Conservation (phyloP, 2,797 vertebrate genomes). For the Xenops minutus region DNA sequence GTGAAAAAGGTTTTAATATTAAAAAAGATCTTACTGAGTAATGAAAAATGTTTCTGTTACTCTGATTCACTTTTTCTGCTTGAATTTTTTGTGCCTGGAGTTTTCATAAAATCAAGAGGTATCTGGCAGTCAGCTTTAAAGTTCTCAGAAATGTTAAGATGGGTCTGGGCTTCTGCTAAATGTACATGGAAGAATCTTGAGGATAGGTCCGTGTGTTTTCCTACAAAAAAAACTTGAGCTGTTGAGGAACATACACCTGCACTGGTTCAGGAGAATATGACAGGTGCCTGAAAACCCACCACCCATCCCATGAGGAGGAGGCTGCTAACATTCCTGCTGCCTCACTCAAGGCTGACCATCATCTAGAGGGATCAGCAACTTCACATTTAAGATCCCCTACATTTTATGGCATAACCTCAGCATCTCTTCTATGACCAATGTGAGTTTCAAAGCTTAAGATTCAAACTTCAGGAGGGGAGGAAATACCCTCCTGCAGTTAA, state of each 20-base stretch:
- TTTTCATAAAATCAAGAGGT: conserved; percentile 37
- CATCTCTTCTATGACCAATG: not conserved
- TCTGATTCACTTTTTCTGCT: not conserved
- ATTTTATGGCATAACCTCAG: not conserved
- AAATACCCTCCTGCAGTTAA: not conserved
- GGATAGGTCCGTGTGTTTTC: not conserved
- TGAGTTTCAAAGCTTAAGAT: not conserved
- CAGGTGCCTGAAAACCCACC: conserved; percentile 7
- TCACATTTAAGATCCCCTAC: not conserved
- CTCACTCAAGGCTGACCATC: not conserved
- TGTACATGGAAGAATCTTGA: not conserved
- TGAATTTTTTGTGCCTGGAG: not conserved
- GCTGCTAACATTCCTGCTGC: not conserved
- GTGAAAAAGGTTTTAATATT: conserved; percentile 10
- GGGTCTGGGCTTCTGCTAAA: not conserved
- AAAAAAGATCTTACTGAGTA: not conserved
- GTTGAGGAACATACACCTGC: not conserved
- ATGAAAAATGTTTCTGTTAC: conserved; percentile 31
- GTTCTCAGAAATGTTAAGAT: not conserved
- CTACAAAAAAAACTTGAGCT: not conserved
- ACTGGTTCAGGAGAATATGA: not conserved
- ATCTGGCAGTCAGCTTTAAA: not conserved
- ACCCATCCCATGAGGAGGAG: not conserved
- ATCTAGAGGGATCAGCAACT: not conserved
- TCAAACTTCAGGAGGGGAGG: not conserved